A percentile compares a stretch with the other conserved stretches of the same genome.
Evolutionary conservation across 2,888 invertebrate genomes (phyloP).

Genomic region (Chymomyza amoena): DNA sequence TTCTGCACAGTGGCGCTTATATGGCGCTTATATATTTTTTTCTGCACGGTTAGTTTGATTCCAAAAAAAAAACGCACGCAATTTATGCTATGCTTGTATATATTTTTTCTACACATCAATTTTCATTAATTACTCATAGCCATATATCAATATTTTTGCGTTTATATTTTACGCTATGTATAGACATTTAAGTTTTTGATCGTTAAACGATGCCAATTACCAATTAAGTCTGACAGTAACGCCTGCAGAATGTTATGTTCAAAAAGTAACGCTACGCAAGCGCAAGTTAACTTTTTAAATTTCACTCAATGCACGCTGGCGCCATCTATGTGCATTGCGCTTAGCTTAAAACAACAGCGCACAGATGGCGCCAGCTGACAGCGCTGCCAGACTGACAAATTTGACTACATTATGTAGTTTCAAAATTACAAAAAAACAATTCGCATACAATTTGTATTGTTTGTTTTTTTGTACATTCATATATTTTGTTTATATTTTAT

Average conservation of each 20-base stretch:
- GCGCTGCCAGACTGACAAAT: background rate
- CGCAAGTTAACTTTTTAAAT: background rate
- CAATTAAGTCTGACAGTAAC: too few species aligned
- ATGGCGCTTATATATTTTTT: too few species aligned
- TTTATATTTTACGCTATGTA: too few species aligned
- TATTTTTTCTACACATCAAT: too few species aligned
- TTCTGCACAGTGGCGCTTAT: too few species aligned
- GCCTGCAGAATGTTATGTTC: too few species aligned
- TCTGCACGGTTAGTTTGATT: too few species aligned
- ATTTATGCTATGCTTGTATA: too few species aligned
- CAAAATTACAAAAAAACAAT: background rate
- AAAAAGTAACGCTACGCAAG: background rate
- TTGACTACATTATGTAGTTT: background rate
- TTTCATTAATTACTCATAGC: too few species aligned
- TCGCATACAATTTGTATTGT: background rate
- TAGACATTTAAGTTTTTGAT: background rate
- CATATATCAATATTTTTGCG: too few species aligned
- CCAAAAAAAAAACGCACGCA: too few species aligned
- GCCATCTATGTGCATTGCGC: background rate
- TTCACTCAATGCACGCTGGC: background rate
- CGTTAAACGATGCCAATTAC: too few species aligned
- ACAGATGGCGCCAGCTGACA: background rate
- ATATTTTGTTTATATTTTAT: background rate
- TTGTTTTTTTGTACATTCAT: background rate
- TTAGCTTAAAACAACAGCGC: background rate